These are phyloP conservation scores for Myotis lucifugus DNA, from an alignment of 2,113 vertebrate genomes.

Conservation along the genomic window DNA sequence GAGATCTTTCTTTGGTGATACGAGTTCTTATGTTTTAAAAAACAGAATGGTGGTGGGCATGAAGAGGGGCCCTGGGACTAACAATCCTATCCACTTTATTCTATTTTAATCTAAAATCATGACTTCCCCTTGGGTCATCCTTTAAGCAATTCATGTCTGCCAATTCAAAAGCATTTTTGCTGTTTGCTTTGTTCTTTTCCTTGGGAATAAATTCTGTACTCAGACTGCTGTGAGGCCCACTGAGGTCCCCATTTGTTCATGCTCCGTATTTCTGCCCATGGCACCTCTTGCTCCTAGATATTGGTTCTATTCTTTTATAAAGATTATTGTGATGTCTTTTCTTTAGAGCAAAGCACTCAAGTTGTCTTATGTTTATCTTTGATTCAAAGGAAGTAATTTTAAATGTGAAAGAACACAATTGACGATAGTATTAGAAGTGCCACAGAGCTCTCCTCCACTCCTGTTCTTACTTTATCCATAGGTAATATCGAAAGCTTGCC, in stretches of 20 bases:
- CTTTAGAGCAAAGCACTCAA: neutral
- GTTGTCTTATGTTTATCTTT: neutral
- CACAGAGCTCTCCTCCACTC: neutral
- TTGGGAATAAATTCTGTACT: constrained; percentile 48
- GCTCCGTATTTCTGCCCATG: neutral
- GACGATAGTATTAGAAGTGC: neutral
- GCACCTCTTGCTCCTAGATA: neutral
- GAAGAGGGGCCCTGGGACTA: neutral
- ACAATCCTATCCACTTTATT: neutral
- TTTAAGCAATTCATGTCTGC: constrained; percentile 40
- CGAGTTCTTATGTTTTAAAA: neutral
- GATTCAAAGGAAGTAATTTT: constrained; percentile 33
- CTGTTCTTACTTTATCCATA: neutral
- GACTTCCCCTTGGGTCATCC: constrained; percentile 7
- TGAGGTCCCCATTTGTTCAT: neutral
- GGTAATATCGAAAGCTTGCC: neutral
- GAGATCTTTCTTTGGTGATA: neutral
- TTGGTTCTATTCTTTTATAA: constrained; percentile 3
- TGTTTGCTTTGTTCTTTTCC: constrained; percentile 43
- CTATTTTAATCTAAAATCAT: constrained; percentile 24
- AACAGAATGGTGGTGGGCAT: neutral
- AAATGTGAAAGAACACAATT: neutral
- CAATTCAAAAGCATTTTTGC: constrained; percentile 22
- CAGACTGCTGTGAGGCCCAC: neutral
- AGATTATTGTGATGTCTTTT: constrained; percentile 42